Evolutionary conservation across 2,797 vertebrate species (phyloP).

Genomic region (Arnoldichthys spilopterus): DNA sequence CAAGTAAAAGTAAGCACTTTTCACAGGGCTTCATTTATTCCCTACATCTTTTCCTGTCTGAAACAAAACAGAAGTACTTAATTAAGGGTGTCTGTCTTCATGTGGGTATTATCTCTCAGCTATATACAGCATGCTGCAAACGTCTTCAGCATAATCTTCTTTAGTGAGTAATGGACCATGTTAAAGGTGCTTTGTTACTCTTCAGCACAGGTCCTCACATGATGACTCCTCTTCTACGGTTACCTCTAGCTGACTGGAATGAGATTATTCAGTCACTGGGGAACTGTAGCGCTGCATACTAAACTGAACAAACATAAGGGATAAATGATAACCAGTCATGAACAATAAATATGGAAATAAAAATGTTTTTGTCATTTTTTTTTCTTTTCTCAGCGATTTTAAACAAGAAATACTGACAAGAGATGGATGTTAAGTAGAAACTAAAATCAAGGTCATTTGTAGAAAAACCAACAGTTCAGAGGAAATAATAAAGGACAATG

Average conservation of each 20-base stretch:
- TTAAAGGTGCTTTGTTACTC: background rate
- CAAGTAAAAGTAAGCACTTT: background rate
- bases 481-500: no score
- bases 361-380: background rate
- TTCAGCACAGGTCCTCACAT: slow-evolving; percentile 21
- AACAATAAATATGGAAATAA: slow-evolving; percentile 33
- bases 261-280: background rate
- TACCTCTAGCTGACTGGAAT: background rate
- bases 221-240: slow-evolving; percentile 1
- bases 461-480: no score
- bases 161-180: slow-evolving; percentile 8
- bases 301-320: background rate
- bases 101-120: background rate
- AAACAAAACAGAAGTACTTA: background rate
- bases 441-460: no score
- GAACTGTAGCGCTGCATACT: background rate
- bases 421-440: no score
- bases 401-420: no score
- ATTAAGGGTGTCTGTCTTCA: background rate
- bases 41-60: background rate
- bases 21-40: background rate
- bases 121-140: slow-evolving; percentile 23
- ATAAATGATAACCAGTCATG: background rate
- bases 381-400: background rate
- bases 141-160: background rate